phyloP scores from a whole-genome alignment of 2,797 vertebrate genomes.

The Parambassis ranga region DNA sequence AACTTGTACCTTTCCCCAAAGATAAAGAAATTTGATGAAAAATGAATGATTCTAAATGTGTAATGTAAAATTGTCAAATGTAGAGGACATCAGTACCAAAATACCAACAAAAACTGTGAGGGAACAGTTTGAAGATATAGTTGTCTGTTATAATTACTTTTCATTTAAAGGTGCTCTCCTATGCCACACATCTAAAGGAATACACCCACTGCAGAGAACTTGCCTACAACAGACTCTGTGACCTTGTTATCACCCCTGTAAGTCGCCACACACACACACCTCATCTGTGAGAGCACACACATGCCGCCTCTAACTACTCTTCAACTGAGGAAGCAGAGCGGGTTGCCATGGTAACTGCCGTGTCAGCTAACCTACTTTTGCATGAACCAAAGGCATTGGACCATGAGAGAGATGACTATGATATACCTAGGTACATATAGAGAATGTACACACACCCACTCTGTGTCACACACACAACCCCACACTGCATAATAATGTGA shows the following conservation, averaged over 20 bases:
- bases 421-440: slow-evolving; percentile 41
- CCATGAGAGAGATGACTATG: slow-evolving; percentile 44
- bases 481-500: slow-evolving; percentile 6
- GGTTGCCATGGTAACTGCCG: slow-evolving; percentile 80
- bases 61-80: too few relatives aligned
- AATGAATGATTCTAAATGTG: too few relatives aligned
- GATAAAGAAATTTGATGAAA: too few relatives aligned
- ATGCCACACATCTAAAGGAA: too few relatives aligned
- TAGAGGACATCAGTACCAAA: too few relatives aligned
- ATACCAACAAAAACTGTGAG: too few relatives aligned
- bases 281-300: slow-evolving; percentile 36
- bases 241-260: slow-evolving; percentile 39
- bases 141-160: too few relatives aligned
- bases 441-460: background rate
- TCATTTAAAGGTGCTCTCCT: too few relatives aligned
- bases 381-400: slow-evolving; percentile 66
- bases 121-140: too few relatives aligned
- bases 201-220: background rate
- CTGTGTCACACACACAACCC: background rate
- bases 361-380: slow-evolving; percentile 78
- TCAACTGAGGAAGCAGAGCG: slow-evolving; percentile 59
- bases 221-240: slow-evolving; percentile 8
- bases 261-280: background rate
- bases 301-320: slow-evolving; percentile 48
- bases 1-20: too few relatives aligned